These are phyloP conservation scores for Oostethus manadensis DNA, from an alignment of 2,113 vertebrate species.

Conservation along the genomic window DNA sequence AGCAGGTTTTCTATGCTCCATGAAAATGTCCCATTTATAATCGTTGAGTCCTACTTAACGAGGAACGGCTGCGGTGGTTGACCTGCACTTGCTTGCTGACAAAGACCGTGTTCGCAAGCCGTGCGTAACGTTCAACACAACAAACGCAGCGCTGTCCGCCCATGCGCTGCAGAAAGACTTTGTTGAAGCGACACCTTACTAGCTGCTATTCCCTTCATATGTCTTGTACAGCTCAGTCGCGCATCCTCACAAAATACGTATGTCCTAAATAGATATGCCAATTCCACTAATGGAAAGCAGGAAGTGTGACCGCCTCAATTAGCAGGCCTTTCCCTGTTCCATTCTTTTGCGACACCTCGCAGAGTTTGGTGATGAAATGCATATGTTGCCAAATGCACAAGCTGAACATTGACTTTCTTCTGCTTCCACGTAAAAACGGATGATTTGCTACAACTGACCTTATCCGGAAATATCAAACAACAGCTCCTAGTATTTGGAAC, in stretches of 20 bases:
- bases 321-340: constrained; percentile 52
- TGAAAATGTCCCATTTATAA: too few species aligned
- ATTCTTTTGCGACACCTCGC: constrained; percentile 60
- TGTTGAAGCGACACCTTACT: constrained; percentile 17
- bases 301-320: constrained; percentile 65
- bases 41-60: too few species aligned
- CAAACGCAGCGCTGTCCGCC: too few species aligned
- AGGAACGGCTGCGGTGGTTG: too few species aligned
- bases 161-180: too few species aligned
- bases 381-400: constrained; percentile 22
- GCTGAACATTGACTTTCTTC: constrained; percentile 42
- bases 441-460: constrained; percentile 23
- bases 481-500: constrained; percentile 36
- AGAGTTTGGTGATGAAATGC: constrained; percentile 52
- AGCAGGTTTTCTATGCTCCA: too few species aligned
- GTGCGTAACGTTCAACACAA: too few species aligned
- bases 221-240: constrained; percentile 59
- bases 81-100: not conserved
- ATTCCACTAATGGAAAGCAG: constrained; percentile 66
- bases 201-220: constrained; percentile 40
- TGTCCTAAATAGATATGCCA: constrained; percentile 65
- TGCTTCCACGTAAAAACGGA: constrained; percentile 30
- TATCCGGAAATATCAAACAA: constrained; percentile 40
- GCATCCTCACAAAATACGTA: constrained; percentile 53
- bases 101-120: not conserved